A percentile compares a stretch with the other conserved stretches of the same genome.
Evolutionary conservation across 2,113 vertebrate species (phyloP).

Genomic region (Orycteropus afer): DNA sequence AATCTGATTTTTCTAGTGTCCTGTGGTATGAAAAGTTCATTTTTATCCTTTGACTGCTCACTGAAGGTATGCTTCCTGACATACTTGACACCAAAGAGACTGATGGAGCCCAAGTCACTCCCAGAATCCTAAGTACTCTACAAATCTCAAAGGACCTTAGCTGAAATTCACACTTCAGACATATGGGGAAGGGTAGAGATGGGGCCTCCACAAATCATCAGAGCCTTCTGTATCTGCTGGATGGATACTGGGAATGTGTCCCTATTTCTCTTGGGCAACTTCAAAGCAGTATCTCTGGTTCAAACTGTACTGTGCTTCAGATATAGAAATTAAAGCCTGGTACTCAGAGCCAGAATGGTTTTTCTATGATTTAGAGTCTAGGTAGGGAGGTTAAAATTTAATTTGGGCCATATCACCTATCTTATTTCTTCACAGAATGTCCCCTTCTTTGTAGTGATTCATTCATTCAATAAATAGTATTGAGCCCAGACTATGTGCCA

Average conservation of each 20-base stretch:
- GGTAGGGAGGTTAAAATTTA: not conserved
- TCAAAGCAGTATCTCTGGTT: not conserved
- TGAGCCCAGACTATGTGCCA: not conserved
- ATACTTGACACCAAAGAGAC: not conserved
- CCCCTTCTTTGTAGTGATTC: not conserved
- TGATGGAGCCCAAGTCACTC: not conserved
- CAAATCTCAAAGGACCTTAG: not conserved
- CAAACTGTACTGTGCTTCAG: not conserved
- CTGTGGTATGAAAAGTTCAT: slow-evolving; percentile 29
- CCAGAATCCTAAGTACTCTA: not conserved
- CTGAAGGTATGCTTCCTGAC: not conserved
- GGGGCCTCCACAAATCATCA: not conserved
- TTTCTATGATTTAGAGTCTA: not conserved
- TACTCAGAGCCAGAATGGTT: not conserved
- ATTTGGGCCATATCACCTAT: not conserved
- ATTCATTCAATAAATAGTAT: not conserved
- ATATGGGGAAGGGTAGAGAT: not conserved
- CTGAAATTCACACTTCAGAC: not conserved
- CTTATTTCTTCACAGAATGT: not conserved
- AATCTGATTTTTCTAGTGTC: slow-evolving; percentile 60
- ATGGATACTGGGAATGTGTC: not conserved
- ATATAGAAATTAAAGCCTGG: not conserved
- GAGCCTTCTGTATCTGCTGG: not conserved
- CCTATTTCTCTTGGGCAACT: not conserved
- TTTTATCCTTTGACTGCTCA: slow-evolving; percentile 33